Percentiles rank a stretch among this genome's conserved stretches.
Conservation (phyloP, 2,113 vertebrate genomes). For the Apodemus speciosus region DNA sequence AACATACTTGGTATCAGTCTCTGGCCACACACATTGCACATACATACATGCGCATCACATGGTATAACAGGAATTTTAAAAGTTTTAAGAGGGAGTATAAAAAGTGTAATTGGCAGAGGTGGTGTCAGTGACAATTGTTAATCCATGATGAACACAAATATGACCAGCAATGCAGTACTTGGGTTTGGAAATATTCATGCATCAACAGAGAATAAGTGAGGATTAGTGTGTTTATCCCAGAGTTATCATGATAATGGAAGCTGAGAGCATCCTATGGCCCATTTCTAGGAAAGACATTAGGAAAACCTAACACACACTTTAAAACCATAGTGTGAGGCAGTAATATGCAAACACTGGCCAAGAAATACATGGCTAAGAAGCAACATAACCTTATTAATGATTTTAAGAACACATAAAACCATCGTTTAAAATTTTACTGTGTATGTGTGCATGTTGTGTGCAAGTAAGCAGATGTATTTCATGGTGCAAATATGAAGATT, state of each 20-base stretch:
- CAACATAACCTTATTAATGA: background rate
- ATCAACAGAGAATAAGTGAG: accelerated
- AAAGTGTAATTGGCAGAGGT: background rate
- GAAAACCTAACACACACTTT: background rate
- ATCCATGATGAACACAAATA: background rate
- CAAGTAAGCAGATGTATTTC: background rate
- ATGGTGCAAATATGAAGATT: background rate
- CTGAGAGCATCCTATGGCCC: background rate
- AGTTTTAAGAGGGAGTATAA: background rate
- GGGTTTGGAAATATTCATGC: background rate
- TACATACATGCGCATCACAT: background rate
- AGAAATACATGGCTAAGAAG: background rate
- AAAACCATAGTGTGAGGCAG: background rate
- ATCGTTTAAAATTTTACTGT: background rate
- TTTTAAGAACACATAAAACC: background rate
- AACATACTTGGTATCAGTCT: background rate
- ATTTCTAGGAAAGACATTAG: background rate
- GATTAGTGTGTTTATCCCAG: background rate
- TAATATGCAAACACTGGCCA: background rate
- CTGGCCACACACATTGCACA: background rate
- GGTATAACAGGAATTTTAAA: background rate
- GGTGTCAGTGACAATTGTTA: background rate
- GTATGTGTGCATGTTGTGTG: too few species aligned
- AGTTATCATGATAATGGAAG: background rate
- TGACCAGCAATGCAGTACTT: accelerated